A percentile compares a stretch with the other conserved stretches of the same genome.
Conservation (phyloP, 2,888 invertebrate species). For the Mythimna ferrago region DNA sequence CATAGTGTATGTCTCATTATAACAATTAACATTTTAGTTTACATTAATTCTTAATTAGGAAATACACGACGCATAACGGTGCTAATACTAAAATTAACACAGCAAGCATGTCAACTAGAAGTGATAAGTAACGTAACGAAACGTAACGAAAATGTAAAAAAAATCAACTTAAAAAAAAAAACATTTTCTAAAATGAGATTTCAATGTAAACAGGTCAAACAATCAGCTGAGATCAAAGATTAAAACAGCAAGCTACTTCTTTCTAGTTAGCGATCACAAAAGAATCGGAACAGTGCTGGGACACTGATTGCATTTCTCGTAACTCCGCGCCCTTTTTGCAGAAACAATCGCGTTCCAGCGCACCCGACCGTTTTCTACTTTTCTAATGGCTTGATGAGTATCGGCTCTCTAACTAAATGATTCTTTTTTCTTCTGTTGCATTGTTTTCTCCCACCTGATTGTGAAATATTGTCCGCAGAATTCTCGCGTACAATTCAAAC, state of each 20-base stretch:
- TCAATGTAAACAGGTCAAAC: slow-evolving; percentile 2
- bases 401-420: slow-evolving; percentile 43
- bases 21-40: no score
- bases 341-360: slow-evolving; percentile 48
- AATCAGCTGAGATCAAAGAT: slow-evolving; percentile 20
- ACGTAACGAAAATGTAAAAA: no score
- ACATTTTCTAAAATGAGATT: neutral
- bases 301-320: slow-evolving; percentile 58
- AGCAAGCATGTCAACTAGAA: no score
- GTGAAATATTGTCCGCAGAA: slow-evolving; percentile 20
- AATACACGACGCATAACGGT: no score
- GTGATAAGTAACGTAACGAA: no score
- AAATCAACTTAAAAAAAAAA: neutral
- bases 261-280: slow-evolving; percentile 35
- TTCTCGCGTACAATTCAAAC: slow-evolving; percentile 15
- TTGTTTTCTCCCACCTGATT: slow-evolving; percentile 38
- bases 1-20: neutral
- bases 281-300: slow-evolving; percentile 32
- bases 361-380: slow-evolving; percentile 46
- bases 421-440: slow-evolving; percentile 42
- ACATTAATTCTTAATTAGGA: neutral
- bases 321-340: slow-evolving; percentile 35
- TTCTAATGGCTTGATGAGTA: slow-evolving; percentile 61
- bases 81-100: neutral
- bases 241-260: slow-evolving; percentile 29